Percentiles rank a stretch among this genome's conserved stretches.
Conservation (phyloP, 2,113 vertebrate species). For the Entelurus aequoreus region DNA sequence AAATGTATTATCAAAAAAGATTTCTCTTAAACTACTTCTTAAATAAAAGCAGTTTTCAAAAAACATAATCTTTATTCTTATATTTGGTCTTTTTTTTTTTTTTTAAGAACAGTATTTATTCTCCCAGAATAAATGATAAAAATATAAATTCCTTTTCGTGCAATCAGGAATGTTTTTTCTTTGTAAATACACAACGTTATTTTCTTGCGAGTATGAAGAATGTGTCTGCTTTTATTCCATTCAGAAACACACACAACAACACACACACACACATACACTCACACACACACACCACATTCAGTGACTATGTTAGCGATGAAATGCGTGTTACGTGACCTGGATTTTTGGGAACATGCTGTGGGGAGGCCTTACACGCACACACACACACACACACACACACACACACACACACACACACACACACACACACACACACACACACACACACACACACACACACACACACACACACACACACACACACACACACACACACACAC, state of each 20-base stretch:
- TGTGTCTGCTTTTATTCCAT: conserved; percentile 6
- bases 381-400: conserved; percentile 7
- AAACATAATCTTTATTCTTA: too few species aligned
- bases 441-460: conserved; percentile 7
- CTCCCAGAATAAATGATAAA: too few species aligned
- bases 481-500: conserved; percentile 12
- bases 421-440: conserved; percentile 7
- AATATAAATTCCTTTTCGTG: too few species aligned
- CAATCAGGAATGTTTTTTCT: too few species aligned
- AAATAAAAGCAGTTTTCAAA: too few species aligned
- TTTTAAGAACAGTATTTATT: too few species aligned
- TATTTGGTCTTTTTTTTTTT: too few species aligned
- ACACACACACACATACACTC: background rate
- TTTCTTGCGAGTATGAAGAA: too few species aligned
- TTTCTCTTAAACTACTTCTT: too few species aligned
- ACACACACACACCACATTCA: conserved; percentile 3
- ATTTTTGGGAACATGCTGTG: conserved; percentile 34
- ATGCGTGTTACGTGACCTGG: conserved; percentile 51
- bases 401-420: conserved; percentile 12
- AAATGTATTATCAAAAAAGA: too few species aligned
- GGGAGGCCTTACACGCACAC: background rate
- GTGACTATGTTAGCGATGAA: conserved; percentile 21
- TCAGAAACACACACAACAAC: too few species aligned
- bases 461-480: conserved; percentile 4
- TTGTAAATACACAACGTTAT: too few species aligned